Evolutionary conservation across 1,140 invertebrate genomes (phyloP).

Genomic region (Ceratosolen solmsi): DNA sequence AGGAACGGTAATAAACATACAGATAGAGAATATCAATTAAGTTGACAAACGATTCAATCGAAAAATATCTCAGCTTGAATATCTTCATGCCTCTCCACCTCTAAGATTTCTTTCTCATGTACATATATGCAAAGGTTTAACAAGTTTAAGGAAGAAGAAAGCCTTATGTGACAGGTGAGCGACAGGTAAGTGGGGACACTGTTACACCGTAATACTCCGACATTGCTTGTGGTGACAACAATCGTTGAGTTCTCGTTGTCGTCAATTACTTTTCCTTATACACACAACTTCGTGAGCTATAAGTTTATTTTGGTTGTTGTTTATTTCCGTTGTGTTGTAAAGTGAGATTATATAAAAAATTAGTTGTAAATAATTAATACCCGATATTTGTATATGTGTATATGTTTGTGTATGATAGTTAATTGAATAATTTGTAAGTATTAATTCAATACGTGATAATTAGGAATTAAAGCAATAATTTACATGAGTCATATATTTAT

Average conservation of each 20-base stretch:
- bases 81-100: too few species aligned
- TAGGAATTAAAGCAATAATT: too few species aligned
- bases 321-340: too few species aligned
- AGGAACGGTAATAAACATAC: not conserved
- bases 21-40: not conserved
- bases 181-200: constrained; percentile 63
- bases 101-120: not conserved
- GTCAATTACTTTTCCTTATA: constrained; percentile 56
- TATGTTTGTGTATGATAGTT: too few species aligned
- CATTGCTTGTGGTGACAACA: not conserved
- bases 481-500: too few species aligned
- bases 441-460: too few species aligned
- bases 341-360: too few species aligned
- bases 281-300: not conserved
- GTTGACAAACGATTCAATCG: not conserved
- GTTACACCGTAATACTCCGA: constrained; percentile 57
- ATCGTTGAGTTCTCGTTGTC: constrained; percentile 50
- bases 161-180: constrained; percentile 63
- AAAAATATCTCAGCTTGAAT: not conserved
- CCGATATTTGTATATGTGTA: too few species aligned
- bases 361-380: too few species aligned
- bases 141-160: not conserved
- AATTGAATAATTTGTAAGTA: too few species aligned
- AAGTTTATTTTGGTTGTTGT: too few species aligned
- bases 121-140: not conserved